These are phyloP conservation scores for Molorchus minor DNA, from an alignment of 2,888 invertebrate genomes.

Conservation along the genomic window DNA sequence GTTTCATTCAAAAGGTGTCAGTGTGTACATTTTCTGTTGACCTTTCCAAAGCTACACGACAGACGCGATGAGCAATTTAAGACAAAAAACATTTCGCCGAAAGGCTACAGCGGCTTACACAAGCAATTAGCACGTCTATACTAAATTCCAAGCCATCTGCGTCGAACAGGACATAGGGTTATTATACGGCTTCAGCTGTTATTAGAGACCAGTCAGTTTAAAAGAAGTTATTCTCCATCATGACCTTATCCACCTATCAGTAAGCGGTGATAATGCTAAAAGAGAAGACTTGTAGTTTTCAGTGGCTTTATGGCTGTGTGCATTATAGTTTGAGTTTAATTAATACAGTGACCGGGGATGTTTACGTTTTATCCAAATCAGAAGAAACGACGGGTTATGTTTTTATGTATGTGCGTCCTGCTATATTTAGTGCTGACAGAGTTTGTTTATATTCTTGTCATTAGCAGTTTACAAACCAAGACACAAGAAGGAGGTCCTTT, in stretches of 20 bases:
- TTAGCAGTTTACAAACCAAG: constrained; percentile 46
- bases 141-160: constrained; percentile 61
- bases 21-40: constrained; percentile 38
- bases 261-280: constrained; percentile 52
- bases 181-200: constrained; percentile 53
- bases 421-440: constrained; percentile 37
- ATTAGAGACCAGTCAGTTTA: constrained; percentile 35
- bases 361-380: constrained; percentile 9
- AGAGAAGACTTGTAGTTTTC: constrained; percentile 31
- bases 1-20: constrained; percentile 17
- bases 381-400: constrained; percentile 50
- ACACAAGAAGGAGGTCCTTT: constrained; percentile 43
- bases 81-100: constrained; percentile 53
- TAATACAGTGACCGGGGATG: constrained; percentile 11
- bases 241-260: constrained; percentile 41
- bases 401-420: constrained; percentile 31
- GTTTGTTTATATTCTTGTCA: constrained; percentile 44
- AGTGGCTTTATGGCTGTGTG: constrained; percentile 18
- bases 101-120: constrained; percentile 55
- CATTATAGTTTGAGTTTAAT: too few species aligned
- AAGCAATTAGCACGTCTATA: constrained; percentile 61
- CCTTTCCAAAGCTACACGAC: constrained; percentile 52
- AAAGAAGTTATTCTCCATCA: constrained; percentile 47
- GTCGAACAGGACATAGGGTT: constrained; percentile 46
- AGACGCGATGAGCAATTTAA: constrained; percentile 49